Evolutionary conservation across 2,113 vertebrate genomes (phyloP).

Genomic region (Mastomys coucha): DNA sequence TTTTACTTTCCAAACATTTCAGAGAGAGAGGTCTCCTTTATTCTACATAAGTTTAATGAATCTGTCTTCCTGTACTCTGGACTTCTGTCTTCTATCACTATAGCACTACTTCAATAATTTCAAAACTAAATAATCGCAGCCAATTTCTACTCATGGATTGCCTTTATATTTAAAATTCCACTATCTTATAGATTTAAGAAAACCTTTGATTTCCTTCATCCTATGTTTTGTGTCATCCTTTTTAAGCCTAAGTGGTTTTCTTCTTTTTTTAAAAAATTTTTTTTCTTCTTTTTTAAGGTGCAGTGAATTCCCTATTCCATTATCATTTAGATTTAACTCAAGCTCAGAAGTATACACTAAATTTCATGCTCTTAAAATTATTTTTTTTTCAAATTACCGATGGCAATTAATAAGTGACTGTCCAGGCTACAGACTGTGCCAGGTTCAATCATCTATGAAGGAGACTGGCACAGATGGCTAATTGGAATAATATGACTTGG

Average conservation of each 20-base stretch:
- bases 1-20: background rate
- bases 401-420: background rate
- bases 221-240: background rate
- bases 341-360: background rate
- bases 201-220: conserved; percentile 12
- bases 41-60: background rate
- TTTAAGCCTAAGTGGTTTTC: background rate
- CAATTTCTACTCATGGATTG: conserved; percentile 25
- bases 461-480: conserved; percentile 40
- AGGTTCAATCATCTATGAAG: conserved; percentile 42
- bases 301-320: background rate
- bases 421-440: background rate
- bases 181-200: conserved; percentile 16
- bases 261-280: background rate
- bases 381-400: conserved; percentile 13
- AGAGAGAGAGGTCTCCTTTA: background rate
- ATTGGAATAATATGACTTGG: conserved; percentile 23
- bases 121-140: conserved; percentile 16
- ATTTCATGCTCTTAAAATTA: background rate
- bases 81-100: background rate
- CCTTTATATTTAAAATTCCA: background rate
- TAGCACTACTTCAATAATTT: conserved; percentile 22
- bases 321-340: conserved; percentile 40
- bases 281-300: background rate
- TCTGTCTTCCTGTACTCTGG: background rate